Percentiles rank a stretch among this genome's conserved stretches.
Evolutionary conservation across 1,140 invertebrate species (phyloP).

Genomic region (Drosophila arawakana): DNA sequence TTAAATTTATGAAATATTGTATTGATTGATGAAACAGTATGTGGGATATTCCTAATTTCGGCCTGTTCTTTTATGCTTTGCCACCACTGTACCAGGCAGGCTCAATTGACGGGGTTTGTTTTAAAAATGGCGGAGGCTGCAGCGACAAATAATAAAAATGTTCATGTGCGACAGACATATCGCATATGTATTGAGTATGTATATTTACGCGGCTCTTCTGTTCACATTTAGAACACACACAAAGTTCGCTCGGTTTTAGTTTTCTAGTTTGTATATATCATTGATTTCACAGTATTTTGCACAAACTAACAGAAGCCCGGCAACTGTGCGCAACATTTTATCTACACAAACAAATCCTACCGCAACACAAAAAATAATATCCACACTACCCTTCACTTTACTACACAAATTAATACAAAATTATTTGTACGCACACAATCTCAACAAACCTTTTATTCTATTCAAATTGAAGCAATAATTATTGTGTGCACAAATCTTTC

Average conservation of each 20-base stretch:
- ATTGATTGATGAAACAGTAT: no score
- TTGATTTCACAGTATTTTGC: conserved; percentile 6
- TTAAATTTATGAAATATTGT: background rate
- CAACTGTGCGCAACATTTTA: conserved; percentile 44
- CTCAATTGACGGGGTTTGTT: conserved; percentile 65
- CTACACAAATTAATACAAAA: background rate
- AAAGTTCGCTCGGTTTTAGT: conserved; percentile 4
- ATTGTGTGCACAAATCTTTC: background rate
- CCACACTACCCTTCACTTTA: background rate
- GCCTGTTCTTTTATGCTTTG: conserved; percentile 32
- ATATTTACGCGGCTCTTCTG: conserved; percentile 9
- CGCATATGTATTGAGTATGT: background rate
- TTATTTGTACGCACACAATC: background rate
- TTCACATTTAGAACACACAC: conserved; percentile 14
- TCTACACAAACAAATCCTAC: conserved; percentile 49
- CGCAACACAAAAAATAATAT: conserved; percentile 39
- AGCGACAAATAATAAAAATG: conserved; percentile 35
- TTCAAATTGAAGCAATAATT: background rate
- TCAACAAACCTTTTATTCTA: conserved; percentile 37
- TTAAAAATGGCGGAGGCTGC: conserved; percentile 76
- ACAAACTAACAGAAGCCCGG: conserved; percentile 33
- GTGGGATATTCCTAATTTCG: background rate
- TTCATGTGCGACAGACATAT: background rate
- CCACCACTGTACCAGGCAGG: conserved; percentile 74
- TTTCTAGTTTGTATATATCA: conserved; percentile 5